These are phyloP conservation scores for Calycopis cecrops DNA, from an alignment of 1,140 invertebrate genomes.

Conservation along the genomic window DNA sequence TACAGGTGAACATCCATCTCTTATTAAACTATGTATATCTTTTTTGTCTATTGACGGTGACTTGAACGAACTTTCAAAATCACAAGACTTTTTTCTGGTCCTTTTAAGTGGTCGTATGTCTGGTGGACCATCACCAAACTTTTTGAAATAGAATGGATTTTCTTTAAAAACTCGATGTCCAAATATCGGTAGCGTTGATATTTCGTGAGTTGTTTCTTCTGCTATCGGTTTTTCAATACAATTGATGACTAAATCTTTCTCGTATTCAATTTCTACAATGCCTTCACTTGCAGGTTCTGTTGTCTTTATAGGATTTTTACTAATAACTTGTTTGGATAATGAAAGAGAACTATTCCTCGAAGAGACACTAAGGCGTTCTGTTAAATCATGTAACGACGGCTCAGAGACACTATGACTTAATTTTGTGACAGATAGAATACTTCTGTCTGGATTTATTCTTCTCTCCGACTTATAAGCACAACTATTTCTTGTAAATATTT, in stretches of 20 bases:
- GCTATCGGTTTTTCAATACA: constrained; percentile 59
- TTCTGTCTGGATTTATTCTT: constrained; percentile 48
- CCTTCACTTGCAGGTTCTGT: constrained; percentile 51
- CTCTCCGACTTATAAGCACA: constrained; percentile 60
- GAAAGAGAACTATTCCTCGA: constrained; percentile 39
- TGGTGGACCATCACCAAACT: constrained; percentile 39
- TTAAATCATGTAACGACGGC: constrained; percentile 54
- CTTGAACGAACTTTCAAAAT: constrained; percentile 67
- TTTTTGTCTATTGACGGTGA: constrained; percentile 63
- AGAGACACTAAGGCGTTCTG: constrained; percentile 48
- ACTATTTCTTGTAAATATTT: constrained; percentile 52
- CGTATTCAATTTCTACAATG: constrained; percentile 65
- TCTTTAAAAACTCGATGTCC: constrained; percentile 62
- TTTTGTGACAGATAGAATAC: constrained; percentile 33
- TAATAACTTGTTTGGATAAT: constrained; percentile 30
- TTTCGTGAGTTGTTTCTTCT: constrained; percentile 41
- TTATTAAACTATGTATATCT: constrained; percentile 55
- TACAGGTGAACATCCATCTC: constrained; percentile 61
- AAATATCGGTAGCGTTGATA: constrained; percentile 62
- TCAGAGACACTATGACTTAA: constrained; percentile 57
- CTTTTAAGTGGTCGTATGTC: constrained; percentile 59
- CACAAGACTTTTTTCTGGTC: constrained; percentile 64
- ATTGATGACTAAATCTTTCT: constrained; percentile 56
- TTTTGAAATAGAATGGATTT: constrained; percentile 63
- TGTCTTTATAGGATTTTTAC: constrained; percentile 44